Conservation (phyloP, 2,113 vertebrate species). For the Toxostoma redivivum region DNA sequence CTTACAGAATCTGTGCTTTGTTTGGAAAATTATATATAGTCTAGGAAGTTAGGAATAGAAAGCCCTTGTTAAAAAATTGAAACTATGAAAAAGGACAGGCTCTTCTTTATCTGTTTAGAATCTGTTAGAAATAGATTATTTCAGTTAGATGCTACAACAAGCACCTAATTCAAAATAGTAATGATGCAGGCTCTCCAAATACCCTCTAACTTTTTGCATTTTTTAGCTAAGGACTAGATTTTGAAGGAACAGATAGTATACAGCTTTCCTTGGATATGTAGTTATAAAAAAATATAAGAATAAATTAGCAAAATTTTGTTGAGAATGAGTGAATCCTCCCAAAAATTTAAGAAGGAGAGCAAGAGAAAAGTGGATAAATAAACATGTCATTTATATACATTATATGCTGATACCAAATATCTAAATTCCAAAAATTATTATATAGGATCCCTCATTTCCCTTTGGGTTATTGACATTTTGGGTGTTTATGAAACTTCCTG, state of each 20-base stretch:
- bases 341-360: background rate
- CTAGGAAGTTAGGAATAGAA: background rate
- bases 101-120: background rate
- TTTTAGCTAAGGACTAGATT: background rate
- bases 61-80: background rate
- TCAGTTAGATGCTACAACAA: background rate
- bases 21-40: background rate
- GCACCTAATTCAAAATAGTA: background rate
- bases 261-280: background rate
- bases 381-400: background rate
- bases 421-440: background rate
- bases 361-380: background rate
- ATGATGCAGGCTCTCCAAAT: background rate
- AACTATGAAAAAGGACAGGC: background rate
- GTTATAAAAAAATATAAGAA: background rate
- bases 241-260: background rate
- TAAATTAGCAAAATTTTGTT: background rate
- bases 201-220: background rate
- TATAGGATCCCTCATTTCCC: background rate
- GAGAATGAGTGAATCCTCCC: background rate
- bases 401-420: background rate
- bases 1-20: background rate
- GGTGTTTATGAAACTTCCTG: background rate
- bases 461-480: background rate
- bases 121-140: background rate